Base-by-base conservation (phyloP, 2,888 invertebrate genomes). In the Agrotis exclamationis region DNA sequence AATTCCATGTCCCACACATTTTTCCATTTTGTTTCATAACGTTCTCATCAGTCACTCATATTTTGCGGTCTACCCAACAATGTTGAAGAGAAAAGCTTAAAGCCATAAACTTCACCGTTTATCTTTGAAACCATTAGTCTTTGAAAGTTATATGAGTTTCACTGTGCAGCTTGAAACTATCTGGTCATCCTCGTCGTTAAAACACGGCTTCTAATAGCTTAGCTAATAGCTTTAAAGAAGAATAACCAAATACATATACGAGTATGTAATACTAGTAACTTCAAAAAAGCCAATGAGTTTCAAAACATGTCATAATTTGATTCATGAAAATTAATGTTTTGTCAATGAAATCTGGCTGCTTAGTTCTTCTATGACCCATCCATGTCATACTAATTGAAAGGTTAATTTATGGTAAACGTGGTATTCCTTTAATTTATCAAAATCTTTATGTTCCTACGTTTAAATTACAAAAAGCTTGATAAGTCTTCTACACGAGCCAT, bases 131-230 rank as follows among this genome's bases (percentile, higher is more conserved):
- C 53, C 39, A 72, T 79, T 79, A 76, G 68, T 39, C 22, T 59
- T 60, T 72, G 81, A 79, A 82, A 82, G 83, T 76, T 58, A 63
- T 54, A 59, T 58, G 63, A 53, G 70, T 65, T 79, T 79, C 63
- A 53, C 57, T 53, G n/a, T 18, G 11, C n/a, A 28, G 50, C n/a
- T 58, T 28, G 73, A 79, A 70, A 76, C n/a, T 54, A 64, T 20
- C 50, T 39, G 22, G 66, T 79, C 79, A 79, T 45, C 59, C 28
- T 22, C 22, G 14, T 54, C 20, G 20, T 59, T 48, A 63, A 50
- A 16, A 45, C 48, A 7, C 18, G 39, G 33, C 28, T 63, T 45
- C 5, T 33, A 50, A 39, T 39, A 39, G 39, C 39, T 39, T 39
- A 39, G 1, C 18, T 67, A 57, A 47, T 20, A n/a, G 39, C 28